Base-by-base conservation (phyloP, 1,140 invertebrate species). In the Belonocnema kinseyi region DNA sequence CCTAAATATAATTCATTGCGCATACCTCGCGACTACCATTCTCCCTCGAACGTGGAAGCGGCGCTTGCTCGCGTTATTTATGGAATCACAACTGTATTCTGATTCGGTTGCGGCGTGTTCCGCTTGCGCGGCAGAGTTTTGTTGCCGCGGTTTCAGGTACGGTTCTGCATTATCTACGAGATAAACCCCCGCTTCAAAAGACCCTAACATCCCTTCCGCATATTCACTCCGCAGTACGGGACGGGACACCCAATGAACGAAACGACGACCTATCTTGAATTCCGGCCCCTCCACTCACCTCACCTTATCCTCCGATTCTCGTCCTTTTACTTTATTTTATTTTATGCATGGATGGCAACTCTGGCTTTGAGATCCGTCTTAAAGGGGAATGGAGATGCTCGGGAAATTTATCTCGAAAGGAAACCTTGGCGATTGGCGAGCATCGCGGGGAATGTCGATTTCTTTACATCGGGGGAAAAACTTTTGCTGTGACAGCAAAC, bases 1-100 rank as follows among this genome's bases (percentile, higher is more conserved):
- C 83, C 87, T 83, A 84, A 85, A 87, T 86, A 89, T 89, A 88
- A 88, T 88, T 88, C 85, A 87, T 88, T 81, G 81, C 77, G 78
- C 76, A 78, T 80, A 80, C 79, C 84, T 81, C 80, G 82, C 77
- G 75, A 79, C 56, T 76, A 72, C 79, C 72, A 78, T 83, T 79
- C 74, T 82, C 73, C 50, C 73, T 74, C 75, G 72, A 78, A 83
- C 79, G 77, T 75, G 75, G 79, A 82, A 77, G 75, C 79, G 77
- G 66, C 77, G 53, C 73, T 73, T 82, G 73, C 78, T 81, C 75
- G 80, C 80, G 85, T 90, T 90, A 90, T 90, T 90, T 90, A 90
- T 90, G 87, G 85, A 87, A 90, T 89, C 86, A 75, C 85, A 86
- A 83, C 83, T 85, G 83, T 87, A 83, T 81, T 81, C 80, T 74